Evolutionary conservation across 2,888 invertebrate species (phyloP), one percentile per base, ranked within the genome.

Genomic region (Watsonalla cultraria): DNA sequence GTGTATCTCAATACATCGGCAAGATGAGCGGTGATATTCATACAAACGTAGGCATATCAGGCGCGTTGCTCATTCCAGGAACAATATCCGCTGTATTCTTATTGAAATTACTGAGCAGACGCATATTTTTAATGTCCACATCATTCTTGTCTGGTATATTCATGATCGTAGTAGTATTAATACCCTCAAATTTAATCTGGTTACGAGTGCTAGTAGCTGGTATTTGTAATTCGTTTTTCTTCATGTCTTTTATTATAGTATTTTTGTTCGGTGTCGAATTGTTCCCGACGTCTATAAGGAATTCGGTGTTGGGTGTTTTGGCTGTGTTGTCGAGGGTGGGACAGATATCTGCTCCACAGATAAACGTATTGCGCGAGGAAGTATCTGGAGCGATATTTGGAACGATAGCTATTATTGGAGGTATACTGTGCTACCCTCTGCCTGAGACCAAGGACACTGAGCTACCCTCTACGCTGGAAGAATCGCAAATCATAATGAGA

Each of bases 241-340:
- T 96, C 0, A 92, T 96, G 49, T 93, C 94, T 0, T 97, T 97
- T 74, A 95, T 96, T 0, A 94, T 95, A 35, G 94, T 94, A 6
- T 97, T 96, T 77, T 92, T 97, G 14, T 97, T 94, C 76, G 94
- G 95, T 0, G 96, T 96, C 0, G 97, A 97, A 82, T 79, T 96
- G 14, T 97, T 96, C 75, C 97, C 97, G 0, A 97, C 97, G 0
- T 93, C 95, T 0, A 93, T 97, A 0, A 92, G 97, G 35, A 97
- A 96, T 74, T 94, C 95, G 51, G 96, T 95, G 0, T 92, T 97
- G 60, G 97, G 97, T 0, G 89, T 94, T 11, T 93, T 96, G 48
- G 96, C 96, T 0, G 94, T 96, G 86, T 91, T 94, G 61, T 95
- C 96, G 0, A 92, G 97, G 68, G 71, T 96, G 33, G 97, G 97